phyloP scores from a whole-genome alignment of 2,888 invertebrate genomes.

The Anorthoa munda region DNA sequence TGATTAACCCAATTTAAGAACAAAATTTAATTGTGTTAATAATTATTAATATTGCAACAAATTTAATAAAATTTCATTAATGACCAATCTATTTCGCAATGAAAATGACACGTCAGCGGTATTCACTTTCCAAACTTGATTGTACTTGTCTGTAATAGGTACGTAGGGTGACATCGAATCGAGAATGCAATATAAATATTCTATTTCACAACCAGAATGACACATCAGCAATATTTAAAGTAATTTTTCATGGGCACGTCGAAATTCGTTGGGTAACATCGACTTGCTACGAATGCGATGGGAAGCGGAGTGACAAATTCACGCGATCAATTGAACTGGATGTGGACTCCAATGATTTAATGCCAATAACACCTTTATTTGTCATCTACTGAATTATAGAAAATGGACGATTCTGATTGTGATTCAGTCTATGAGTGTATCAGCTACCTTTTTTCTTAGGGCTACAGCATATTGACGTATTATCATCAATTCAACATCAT shows the following conservation, averaged over 20 bases:
- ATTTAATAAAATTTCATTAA: background rate
- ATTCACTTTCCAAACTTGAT: background rate
- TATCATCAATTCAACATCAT: too few species aligned
- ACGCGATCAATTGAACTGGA: too few species aligned
- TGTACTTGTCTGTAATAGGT: too few species aligned
- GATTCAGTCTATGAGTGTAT: too few species aligned
- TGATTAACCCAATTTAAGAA: conserved; percentile 3
- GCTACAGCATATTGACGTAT: too few species aligned
- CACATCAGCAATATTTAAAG: background rate
- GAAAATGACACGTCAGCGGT: conserved; percentile 5
- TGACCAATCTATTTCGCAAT: conserved; percentile 9
- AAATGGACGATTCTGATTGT: too few species aligned
- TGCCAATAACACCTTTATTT: too few species aligned
- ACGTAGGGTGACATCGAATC: background rate
- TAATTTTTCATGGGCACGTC: background rate
- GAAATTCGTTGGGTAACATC: background rate
- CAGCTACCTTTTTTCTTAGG: too few species aligned
- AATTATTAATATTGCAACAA: conserved; percentile 12
- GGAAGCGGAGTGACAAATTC: background rate
- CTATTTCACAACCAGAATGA: background rate
- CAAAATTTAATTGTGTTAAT: background rate
- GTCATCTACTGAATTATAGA: too few species aligned
- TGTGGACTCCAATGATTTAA: too few species aligned
- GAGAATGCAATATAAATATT: background rate
- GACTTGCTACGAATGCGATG: background rate